Conservation (phyloP, 2,797 vertebrate genomes). For the Microcaecilia unicolor region DNA sequence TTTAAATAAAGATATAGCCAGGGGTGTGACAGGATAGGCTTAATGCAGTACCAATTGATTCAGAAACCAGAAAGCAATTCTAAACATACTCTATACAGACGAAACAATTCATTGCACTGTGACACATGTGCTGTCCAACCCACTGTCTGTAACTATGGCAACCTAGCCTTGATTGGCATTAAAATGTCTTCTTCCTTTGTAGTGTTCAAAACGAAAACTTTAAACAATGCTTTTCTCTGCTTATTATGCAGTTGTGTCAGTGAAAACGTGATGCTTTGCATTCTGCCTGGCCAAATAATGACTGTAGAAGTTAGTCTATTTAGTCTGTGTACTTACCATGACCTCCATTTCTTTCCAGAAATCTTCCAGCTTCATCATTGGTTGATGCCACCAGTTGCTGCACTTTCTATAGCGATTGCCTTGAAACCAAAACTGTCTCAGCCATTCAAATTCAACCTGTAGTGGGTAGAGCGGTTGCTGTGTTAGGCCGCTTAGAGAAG, state of each 20-base stretch:
- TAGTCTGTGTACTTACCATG: slow-evolving; percentile 62
- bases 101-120: background rate
- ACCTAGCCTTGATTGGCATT: no score
- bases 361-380: slow-evolving; percentile 79
- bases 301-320: no score
- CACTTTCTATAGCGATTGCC: slow-evolving; percentile 78
- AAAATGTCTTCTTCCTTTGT: no score
- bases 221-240: no score
- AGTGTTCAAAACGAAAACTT: no score
- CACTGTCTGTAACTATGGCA: background rate
- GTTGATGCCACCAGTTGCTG: slow-evolving; percentile 85
- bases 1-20: slow-evolving; percentile 21
- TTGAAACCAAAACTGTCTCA: slow-evolving; percentile 96
- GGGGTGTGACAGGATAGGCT: no score
- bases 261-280: no score
- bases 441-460: slow-evolving; percentile 94
- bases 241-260: no score
- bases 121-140: background rate
- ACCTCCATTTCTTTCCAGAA: slow-evolving; percentile 87
- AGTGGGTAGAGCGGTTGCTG: no score
- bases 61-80: background rate
- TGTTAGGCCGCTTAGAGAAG: no score
- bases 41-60: background rate
- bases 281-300: no score
- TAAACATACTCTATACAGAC: background rate